Evolutionary conservation across 23 tunicate genomes (phyloP), one percentile per base, ranked within the genome.

Genomic region (Clavelina lepadiformis): DNA sequence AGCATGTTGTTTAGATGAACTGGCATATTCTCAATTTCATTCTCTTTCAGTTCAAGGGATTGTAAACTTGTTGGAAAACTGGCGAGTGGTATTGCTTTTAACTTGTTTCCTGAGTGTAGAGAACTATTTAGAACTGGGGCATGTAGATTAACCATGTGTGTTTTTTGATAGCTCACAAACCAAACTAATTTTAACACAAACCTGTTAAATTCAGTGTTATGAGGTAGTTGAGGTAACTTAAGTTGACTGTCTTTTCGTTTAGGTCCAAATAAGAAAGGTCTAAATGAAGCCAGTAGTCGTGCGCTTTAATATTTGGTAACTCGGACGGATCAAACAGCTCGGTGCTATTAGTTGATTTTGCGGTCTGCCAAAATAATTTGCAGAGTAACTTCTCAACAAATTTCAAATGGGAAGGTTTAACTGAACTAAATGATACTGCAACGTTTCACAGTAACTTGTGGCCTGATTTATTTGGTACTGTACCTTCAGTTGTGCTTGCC

Each of bases 1-100:
- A 79, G 66, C 31, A 46, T 27, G 7, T 67, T 35, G 19, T 22
- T 33, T 13, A 87, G 7, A 18, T 57, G 65, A 1, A 28, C 7
- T 37, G 95, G 95, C 33, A 86, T 32, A 31, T 58, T 20, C 1
- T 49, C 27, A 1, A 87, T 74, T 35, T 60, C 51, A 49, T 87
- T 87, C 7, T 77, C 65, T 1, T 28, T 4, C 33, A 87, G 61
- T 19, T 46, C 51, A 13, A 87, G 34, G 5, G 20, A 30, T 58
- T 57, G 33, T 29, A 80, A 13, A 34, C 72, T 57, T 3, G 25
- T 11, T 24, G 86, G 78, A 2, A 87, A 31, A n/a, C 64, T 46
- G 6, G 21, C 28, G 27, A 79, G 35, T 5, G 96, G 96, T n/a
- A 87, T 58, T 0, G 31, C 25, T 8, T 62, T 23, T 29, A 86